Conservation (phyloP, 2,797 vertebrate genomes). For the Eidolon dupreanum region DNA sequence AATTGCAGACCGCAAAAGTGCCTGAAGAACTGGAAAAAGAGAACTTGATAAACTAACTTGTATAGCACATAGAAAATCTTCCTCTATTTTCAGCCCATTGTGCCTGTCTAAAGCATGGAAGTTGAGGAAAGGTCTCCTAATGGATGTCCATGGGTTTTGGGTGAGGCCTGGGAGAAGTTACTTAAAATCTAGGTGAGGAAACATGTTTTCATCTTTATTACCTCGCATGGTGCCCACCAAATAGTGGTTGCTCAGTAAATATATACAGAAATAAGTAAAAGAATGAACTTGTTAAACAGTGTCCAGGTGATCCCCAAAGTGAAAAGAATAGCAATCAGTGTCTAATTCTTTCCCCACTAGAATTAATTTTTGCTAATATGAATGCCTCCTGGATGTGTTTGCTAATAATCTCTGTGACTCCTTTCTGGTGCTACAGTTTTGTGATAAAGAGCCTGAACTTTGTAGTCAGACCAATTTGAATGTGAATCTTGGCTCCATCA, state of each 20-base stretch:
- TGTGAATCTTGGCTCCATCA: not conserved
- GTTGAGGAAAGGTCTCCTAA: not conserved
- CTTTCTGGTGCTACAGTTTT: not conserved
- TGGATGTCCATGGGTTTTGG: not conserved
- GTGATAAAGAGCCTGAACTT: not conserved
- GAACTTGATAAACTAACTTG: not conserved
- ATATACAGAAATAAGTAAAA: not conserved
- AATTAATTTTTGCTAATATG: not conserved
- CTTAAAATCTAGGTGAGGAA: not conserved
- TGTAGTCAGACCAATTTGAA: not conserved
- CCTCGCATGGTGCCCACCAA: not conserved
- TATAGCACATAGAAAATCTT: not conserved
- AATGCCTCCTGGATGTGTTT: not conserved
- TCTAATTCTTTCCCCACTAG: not conserved
- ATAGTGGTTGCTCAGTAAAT: not conserved
- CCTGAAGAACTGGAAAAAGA: not conserved
- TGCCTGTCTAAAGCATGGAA: not conserved
- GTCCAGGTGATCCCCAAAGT: not conserved
- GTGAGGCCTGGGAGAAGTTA: not conserved
- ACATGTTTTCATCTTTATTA: not conserved
- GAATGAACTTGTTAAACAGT: not conserved
- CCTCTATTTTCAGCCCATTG: not conserved
- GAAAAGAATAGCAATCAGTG: not conserved
- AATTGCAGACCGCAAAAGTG: not conserved
- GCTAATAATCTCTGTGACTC: not conserved